These are phyloP conservation scores for Oreocharis arfaki DNA, from an alignment of 2,113 vertebrate genomes.

Conservation along the genomic window DNA sequence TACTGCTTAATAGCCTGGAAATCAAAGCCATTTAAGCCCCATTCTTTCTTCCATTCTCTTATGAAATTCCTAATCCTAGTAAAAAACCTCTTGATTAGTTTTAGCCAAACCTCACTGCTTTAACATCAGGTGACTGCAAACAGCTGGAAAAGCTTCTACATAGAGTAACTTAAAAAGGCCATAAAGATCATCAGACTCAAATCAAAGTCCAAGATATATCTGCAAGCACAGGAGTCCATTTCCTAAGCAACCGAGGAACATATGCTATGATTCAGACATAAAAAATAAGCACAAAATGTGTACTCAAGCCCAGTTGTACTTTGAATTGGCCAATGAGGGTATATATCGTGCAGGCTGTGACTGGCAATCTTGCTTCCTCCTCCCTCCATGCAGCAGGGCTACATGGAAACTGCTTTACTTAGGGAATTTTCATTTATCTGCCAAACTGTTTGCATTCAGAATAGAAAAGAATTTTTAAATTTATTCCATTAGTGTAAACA, in stretches of 20 bases:
- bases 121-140: neutral
- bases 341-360: neutral
- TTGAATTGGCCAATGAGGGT: neutral
- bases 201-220: neutral
- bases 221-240: neutral
- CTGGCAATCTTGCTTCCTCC: neutral
- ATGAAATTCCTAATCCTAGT: neutral
- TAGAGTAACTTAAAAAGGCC: neutral
- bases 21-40: slow-evolving; percentile 3
- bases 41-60: neutral
- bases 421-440: neutral
- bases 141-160: neutral
- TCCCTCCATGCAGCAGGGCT: neutral
- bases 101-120: neutral
- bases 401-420: neutral
- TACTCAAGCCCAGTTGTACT: neutral
- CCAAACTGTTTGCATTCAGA: neutral
- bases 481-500: neutral
- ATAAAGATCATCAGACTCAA: neutral
- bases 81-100: neutral
- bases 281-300: neutral
- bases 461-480: neutral
- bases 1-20: slow-evolving; percentile 2
- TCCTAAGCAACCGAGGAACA: neutral
- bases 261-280: neutral